Evolutionary conservation across 2,888 invertebrate species (phyloP).

Genomic region (Thecophora atra): DNA sequence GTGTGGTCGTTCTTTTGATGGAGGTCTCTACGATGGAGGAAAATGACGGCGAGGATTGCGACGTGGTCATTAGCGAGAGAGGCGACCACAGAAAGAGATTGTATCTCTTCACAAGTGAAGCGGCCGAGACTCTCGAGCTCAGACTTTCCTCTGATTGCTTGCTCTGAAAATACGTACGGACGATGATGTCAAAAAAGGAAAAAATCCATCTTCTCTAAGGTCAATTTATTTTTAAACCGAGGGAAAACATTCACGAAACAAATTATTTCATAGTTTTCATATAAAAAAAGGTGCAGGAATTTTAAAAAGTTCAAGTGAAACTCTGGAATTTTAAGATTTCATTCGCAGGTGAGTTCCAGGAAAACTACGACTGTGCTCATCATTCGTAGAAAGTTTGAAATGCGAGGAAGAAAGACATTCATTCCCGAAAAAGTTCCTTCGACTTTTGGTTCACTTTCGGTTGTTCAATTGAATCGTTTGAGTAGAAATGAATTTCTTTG

Average conservation of each 20-base stretch:
- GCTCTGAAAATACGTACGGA: conserved; percentile 36
- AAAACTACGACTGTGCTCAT: background rate
- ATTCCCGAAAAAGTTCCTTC: too few relatives aligned
- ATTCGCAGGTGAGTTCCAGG: background rate
- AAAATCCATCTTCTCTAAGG: background rate
- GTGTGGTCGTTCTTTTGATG: conserved; percentile 30
- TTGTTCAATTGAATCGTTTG: too few relatives aligned
- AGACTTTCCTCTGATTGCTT: conserved; percentile 33
- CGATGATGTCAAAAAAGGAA: background rate
- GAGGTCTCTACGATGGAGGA: background rate
- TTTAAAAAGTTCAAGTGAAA: too few relatives aligned
- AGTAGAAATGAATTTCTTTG: too few relatives aligned
- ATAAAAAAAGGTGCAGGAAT: background rate
- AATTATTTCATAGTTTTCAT: background rate
- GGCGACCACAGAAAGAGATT: conserved; percentile 49
- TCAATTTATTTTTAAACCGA: background rate
- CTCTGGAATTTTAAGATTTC: background rate
- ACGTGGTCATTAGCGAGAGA: conserved; percentile 43
- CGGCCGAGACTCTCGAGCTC: conserved; percentile 28
- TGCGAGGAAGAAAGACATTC: too few relatives aligned
- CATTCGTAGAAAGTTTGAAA: too few relatives aligned
- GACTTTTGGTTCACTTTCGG: too few relatives aligned
- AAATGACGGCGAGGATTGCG: conserved; percentile 39
- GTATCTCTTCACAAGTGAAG: conserved; percentile 46
- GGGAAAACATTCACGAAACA: background rate